phyloP scores from a whole-genome alignment of 2,797 vertebrate species.

The Ctenosaura bakeri region DNA sequence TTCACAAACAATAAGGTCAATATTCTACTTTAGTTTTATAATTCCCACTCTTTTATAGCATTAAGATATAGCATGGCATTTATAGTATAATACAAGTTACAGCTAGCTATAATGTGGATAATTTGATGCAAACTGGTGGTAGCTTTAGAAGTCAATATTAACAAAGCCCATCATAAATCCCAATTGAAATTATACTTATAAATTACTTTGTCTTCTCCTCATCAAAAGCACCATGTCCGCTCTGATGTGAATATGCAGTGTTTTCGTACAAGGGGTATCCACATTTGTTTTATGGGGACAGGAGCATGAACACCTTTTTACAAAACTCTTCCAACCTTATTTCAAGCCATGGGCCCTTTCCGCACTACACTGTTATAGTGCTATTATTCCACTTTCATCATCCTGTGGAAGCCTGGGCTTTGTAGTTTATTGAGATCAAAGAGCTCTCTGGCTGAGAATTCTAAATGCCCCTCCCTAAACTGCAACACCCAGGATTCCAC shows the following conservation, averaged over 20 bases:
- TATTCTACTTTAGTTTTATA: neutral
- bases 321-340: neutral
- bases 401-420: no score
- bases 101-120: conserved; percentile 30
- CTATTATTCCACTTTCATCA: no score
- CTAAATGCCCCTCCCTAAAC: no score
- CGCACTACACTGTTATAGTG: no score
- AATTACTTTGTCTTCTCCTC: conserved; percentile 37
- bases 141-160: conserved; percentile 34
- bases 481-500: no score
- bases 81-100: conserved; percentile 1
- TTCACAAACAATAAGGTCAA: neutral
- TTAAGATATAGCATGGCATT: conserved; percentile 5
- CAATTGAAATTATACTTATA: conserved; percentile 31
- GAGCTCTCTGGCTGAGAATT: no score
- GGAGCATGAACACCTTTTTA: neutral
- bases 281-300: neutral
- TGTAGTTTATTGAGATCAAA: no score
- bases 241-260: neutral
- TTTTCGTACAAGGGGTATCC: neutral
- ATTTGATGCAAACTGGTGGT: conserved; percentile 16
- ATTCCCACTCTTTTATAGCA: neutral
- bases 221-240: neutral
- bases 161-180: conserved; percentile 17
- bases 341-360: no score